These are phyloP conservation scores for Halcyon senegalensis DNA, from an alignment of 2,113 vertebrate species.

Conservation along the genomic window DNA sequence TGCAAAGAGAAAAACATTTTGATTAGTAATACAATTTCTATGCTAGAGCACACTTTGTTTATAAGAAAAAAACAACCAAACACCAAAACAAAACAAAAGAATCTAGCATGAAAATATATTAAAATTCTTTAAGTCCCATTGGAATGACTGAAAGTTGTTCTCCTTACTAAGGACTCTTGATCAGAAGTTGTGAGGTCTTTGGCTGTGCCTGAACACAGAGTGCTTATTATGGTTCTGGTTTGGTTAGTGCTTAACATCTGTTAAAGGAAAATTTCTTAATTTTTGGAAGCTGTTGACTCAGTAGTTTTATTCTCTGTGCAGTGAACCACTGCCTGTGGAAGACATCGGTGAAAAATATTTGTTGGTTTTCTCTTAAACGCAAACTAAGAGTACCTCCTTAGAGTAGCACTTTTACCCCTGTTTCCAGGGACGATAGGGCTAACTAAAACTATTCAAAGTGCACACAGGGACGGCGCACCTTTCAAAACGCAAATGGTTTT, in stretches of 20 bases:
- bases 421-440: not conserved
- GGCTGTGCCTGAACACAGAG: not conserved
- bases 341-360: not conserved
- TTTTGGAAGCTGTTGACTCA: not conserved
- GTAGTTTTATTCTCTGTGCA: not conserved
- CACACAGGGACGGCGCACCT: not conserved
- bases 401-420: not conserved
- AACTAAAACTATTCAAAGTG: not conserved
- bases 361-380: not conserved
- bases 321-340: not conserved
- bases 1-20: not conserved
- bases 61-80: not conserved
- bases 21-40: not conserved
- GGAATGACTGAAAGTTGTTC: not conserved
- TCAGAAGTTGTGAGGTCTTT: not conserved
- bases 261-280: not conserved
- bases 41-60: not conserved
- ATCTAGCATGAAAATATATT: not conserved
- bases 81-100: not conserved
- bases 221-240: not conserved
- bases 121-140: not conserved
- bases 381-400: not conserved
- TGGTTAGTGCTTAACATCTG: not conserved
- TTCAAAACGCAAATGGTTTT: not conserved
- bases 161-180: not conserved